Evolutionary conservation across 2,797 vertebrate species (phyloP).

Genomic region (Pangasius sanitwongsei): DNA sequence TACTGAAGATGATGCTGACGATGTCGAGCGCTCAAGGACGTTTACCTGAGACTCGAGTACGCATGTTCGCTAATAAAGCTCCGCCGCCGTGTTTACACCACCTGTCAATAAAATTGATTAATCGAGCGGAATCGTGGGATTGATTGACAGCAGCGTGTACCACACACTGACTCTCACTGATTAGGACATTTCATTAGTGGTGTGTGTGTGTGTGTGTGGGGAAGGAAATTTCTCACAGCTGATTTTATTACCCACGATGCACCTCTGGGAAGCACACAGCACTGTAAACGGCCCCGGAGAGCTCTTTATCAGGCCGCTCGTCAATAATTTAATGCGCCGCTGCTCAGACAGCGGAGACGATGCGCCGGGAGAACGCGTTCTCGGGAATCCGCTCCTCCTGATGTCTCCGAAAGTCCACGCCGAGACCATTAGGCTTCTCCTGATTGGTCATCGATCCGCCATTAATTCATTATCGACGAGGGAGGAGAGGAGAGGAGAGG

Average conservation of each 20-base stretch:
- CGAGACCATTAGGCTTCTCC: not conserved
- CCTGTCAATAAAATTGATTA: not conserved
- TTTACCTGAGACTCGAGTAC: not conserved
- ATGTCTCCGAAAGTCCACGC: not conserved
- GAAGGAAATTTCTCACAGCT: not conserved
- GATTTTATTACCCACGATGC: slow-evolving; percentile 19
- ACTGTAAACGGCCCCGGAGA: not conserved
- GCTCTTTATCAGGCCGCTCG: not conserved
- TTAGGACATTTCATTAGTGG: slow-evolving; percentile 11
- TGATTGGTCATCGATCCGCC: slow-evolving; percentile 28
- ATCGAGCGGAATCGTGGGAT: not conserved
- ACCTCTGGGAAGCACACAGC: not conserved
- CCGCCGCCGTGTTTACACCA: not conserved
- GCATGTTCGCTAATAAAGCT: not conserved
- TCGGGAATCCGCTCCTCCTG: not conserved
- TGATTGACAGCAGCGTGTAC: not conserved
- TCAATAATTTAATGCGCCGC: slow-evolving; percentile 10
- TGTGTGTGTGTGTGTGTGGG: not conserved
- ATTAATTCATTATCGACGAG: slow-evolving; percentile 23
- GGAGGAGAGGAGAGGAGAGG: not conserved
- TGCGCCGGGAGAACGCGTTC: not conserved
- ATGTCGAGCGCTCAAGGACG: not conserved
- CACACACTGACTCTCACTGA: not conserved
- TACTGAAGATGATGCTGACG: not conserved
- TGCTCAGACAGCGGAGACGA: not conserved